phyloP scores from a whole-genome alignment of 2,888 invertebrate genomes.

The Miltochrista miniata region DNA sequence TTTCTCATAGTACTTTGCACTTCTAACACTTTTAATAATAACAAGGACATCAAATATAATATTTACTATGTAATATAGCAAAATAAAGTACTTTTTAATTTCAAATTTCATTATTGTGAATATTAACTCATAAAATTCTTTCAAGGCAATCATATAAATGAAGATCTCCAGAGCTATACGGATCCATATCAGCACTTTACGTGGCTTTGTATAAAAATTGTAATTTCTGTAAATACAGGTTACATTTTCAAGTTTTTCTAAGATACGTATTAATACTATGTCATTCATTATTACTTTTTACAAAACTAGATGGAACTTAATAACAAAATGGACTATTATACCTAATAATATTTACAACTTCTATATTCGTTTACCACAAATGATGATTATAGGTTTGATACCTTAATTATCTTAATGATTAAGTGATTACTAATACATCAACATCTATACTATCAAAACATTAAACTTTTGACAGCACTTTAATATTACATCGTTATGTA shows the following conservation, averaged over 20 bases:
- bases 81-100: neutral
- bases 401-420: no score
- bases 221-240: conserved; percentile 5
- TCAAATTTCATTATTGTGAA: neutral
- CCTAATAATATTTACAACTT: no score
- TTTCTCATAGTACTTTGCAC: neutral
- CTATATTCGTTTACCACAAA: no score
- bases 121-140: neutral
- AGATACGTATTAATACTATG: neutral
- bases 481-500: no score
- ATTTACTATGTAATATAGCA: neutral
- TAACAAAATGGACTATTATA: no score
- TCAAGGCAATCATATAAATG: neutral
- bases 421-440: no score
- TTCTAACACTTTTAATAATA: neutral
- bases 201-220: neutral
- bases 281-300: no score
- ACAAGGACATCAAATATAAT: neutral
- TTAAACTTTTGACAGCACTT: no score
- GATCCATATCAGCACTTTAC: neutral
- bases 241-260: conserved; percentile 2
- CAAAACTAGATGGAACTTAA: no score
- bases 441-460: no score
- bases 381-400: no score
- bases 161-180: neutral